These are phyloP conservation scores for Diachasma alloeum DNA, from an alignment of 1,140 invertebrate species.

Conservation along the genomic window DNA sequence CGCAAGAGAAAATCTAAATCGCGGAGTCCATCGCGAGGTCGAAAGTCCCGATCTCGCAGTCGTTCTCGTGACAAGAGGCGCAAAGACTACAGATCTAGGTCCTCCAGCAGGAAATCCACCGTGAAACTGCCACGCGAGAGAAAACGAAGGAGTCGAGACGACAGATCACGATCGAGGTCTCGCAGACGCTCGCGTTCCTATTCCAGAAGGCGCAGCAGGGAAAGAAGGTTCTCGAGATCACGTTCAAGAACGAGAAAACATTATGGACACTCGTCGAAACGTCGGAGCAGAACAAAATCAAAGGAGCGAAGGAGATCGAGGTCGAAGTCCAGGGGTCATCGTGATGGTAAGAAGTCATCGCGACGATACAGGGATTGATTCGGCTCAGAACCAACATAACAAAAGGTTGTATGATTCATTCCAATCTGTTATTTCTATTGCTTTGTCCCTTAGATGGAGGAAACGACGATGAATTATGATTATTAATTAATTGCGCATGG, in stretches of 20 bases:
- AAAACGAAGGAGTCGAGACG: neutral
- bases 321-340: slow-evolving; percentile 49
- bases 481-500: neutral
- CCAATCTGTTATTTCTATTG: slow-evolving; percentile 9
- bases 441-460: neutral
- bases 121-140: neutral
- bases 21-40: slow-evolving; percentile 32
- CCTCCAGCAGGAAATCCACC: slow-evolving; percentile 9
- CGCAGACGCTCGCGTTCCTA: slow-evolving; percentile 48
- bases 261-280: slow-evolving; percentile 40
- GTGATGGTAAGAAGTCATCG: slow-evolving; percentile 62
- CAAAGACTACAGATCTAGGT: slow-evolving; percentile 10
- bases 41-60: slow-evolving; percentile 46
- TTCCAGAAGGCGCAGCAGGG: slow-evolving; percentile 34
- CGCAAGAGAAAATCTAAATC: slow-evolving; percentile 44
- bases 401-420: slow-evolving; percentile 59
- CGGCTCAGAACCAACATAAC: slow-evolving; percentile 33
- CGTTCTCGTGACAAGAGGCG: slow-evolving; percentile 18
- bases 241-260: slow-evolving; percentile 28
- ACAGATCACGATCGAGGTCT: slow-evolving; percentile 45
- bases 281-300: slow-evolving; percentile 44
- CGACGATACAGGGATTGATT: slow-evolving; percentile 62
- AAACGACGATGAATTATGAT: neutral
- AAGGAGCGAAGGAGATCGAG: slow-evolving; percentile 51
- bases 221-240: slow-evolving; percentile 38